Conservation (phyloP, 2,797 vertebrate genomes). For the Chromobotia macracanthus region DNA sequence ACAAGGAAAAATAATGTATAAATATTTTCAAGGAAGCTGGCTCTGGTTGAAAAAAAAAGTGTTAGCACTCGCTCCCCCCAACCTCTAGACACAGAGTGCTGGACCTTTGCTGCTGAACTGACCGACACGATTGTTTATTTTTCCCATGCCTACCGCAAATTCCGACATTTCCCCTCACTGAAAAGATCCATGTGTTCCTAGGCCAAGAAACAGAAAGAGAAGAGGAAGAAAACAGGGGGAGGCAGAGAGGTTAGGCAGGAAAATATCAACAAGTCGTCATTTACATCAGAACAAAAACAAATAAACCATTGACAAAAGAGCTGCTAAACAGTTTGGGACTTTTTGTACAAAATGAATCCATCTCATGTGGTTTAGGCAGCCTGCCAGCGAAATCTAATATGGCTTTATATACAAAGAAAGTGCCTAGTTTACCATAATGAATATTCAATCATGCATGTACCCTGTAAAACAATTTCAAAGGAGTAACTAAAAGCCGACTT, state of each 20-base stretch:
- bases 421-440: constrained; percentile 87
- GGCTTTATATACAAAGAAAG: constrained; percentile 88
- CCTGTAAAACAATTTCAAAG: constrained; percentile 85
- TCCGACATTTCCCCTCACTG: constrained; percentile 64
- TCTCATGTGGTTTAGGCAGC: constrained; percentile 81
- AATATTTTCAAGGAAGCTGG: constrained; percentile 78
- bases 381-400: constrained; percentile 83
- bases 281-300: constrained; percentile 79
- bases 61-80: constrained; percentile 59
- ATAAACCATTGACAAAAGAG: constrained; percentile 66
- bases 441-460: constrained; percentile 89
- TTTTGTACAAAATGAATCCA: constrained; percentile 74
- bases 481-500: constrained; percentile 90
- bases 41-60: constrained; percentile 75
- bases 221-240: constrained; percentile 35
- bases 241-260: constrained; percentile 65
- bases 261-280: constrained; percentile 76
- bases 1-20: constrained; percentile 73
- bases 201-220: constrained; percentile 40
- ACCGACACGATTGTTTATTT: constrained; percentile 71
- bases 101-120: constrained; percentile 57
- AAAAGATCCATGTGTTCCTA: constrained; percentile 68
- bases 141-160: constrained; percentile 71
- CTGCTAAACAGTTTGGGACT: constrained; percentile 70
- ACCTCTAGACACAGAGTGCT: constrained; percentile 54